Evolutionary conservation across 2,113 vertebrate species (phyloP).

Genomic region (Gobiocypris rarus): DNA sequence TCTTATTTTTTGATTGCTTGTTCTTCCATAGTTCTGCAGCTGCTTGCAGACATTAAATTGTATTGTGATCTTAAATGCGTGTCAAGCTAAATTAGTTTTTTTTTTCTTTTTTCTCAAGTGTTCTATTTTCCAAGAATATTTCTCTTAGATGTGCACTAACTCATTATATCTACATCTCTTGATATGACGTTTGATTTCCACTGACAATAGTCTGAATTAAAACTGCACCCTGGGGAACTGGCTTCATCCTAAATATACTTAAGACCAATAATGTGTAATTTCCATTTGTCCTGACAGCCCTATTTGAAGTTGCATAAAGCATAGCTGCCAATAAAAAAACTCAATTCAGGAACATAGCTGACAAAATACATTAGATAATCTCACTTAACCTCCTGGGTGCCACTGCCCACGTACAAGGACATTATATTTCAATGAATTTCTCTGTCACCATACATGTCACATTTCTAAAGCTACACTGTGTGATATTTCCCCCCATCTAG

Average conservation of each 20-base stretch:
- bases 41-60: not conserved
- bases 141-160: not conserved
- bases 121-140: not conserved
- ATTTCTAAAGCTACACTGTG: no score
- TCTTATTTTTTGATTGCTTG: no score
- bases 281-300: slow-evolving; percentile 2
- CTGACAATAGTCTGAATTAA: slow-evolving; percentile 40
- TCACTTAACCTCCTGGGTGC: not conserved
- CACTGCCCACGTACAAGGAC: no score
- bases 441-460: no score
- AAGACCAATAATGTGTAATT: slow-evolving; percentile 29
- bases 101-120: not conserved
- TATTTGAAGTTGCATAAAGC: slow-evolving; percentile 6
- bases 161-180: slow-evolving; percentile 3
- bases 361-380: not conserved
- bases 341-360: not conserved
- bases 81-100: not conserved
- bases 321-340: not conserved
- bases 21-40: not conserved
- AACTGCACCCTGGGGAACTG: slow-evolving; percentile 32
- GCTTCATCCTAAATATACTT: slow-evolving; percentile 47
- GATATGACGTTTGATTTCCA: not conserved
- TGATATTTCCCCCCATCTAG: no score
- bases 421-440: no score
- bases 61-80: not conserved